phyloP scores from a whole-genome alignment of 2,113 vertebrate genomes.

The Arvicanthis niloticus region DNA sequence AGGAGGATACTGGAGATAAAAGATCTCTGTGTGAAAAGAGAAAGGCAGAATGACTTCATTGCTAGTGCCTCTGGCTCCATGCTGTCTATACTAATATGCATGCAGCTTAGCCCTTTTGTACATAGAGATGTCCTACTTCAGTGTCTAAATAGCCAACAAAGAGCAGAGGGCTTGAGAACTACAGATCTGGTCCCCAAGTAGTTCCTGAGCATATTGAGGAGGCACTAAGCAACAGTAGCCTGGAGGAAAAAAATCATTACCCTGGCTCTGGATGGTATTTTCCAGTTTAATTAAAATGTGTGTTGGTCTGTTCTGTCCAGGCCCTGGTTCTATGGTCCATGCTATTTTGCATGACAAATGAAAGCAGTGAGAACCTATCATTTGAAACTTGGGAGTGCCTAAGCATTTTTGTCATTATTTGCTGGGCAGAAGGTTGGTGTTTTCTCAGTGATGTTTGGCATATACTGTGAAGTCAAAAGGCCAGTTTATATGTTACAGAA shows the following conservation, averaged over 20 bases:
- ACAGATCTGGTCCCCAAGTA: not conserved
- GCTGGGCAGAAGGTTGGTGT: constrained; percentile 64
- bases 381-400: constrained; percentile 38
- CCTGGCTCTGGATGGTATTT: not conserved
- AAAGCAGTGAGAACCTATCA: constrained; percentile 64
- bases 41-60: not conserved
- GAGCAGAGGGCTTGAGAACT: not conserved
- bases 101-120: not conserved
- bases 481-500: not conserved
- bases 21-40: not conserved
- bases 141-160: not conserved
- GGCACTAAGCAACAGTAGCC: constrained; percentile 37
- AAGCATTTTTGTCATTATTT: constrained; percentile 32
- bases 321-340: not conserved
- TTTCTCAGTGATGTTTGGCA: constrained; percentile 58
- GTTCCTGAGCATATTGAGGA: constrained; percentile 33
- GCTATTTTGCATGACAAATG: constrained; percentile 63
- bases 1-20: not conserved
- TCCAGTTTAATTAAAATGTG: constrained; percentile 71
- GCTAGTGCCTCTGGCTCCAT: not conserved
- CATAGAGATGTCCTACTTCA: not conserved
- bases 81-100: not conserved
- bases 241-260: constrained; percentile 64
- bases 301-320: constrained; percentile 66
- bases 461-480: not conserved